phyloP scores from a whole-genome alignment of 2,888 invertebrate genomes.

The Dinocampus coccinellae region DNA sequence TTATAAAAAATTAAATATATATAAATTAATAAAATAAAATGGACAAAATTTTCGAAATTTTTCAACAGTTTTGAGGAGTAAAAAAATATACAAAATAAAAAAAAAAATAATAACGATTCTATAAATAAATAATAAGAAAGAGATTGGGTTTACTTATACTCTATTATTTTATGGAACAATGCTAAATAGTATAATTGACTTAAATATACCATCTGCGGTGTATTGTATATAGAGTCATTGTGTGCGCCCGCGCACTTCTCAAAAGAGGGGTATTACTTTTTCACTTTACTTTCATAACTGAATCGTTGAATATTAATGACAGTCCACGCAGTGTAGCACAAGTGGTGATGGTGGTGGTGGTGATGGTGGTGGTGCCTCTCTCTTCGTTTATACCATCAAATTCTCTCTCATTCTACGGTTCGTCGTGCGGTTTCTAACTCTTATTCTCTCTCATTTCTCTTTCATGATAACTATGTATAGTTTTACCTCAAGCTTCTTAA shows the following conservation, averaged over 20 bases:
- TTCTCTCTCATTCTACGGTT: conserved; percentile 7
- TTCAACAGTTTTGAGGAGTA: neutral
- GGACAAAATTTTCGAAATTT: no score
- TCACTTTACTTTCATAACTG: conserved; percentile 69
- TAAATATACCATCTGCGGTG: conserved; percentile 56
- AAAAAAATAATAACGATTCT: conserved; percentile 37
- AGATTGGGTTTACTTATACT: conserved; percentile 57
- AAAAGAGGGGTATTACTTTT: conserved; percentile 61
- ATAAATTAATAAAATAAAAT: no score
- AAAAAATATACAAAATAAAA: neutral
- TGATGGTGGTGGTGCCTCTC: conserved; percentile 39
- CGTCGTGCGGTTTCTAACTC: conserved; percentile 8
- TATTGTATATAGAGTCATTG: conserved; percentile 25
- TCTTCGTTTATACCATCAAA: conserved; percentile 28
- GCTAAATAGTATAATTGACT: conserved; percentile 64
- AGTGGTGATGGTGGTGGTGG: conserved; percentile 49
- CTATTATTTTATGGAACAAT: conserved; percentile 60
- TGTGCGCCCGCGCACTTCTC: conserved; percentile 28
- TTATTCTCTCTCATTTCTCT: conserved; percentile 12
- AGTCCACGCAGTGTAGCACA: no score
- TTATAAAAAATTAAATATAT: no score
- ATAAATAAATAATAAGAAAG: no score
- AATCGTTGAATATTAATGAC: conserved; percentile 68
- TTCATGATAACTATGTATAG: neutral
- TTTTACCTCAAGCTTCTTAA: conserved; percentile 53